A percentile compares a stretch with the other conserved stretches of the same genome.
Evolutionary conservation across 2,797 vertebrate species (phyloP).

Genomic region (Hylomyscus alleni): DNA sequence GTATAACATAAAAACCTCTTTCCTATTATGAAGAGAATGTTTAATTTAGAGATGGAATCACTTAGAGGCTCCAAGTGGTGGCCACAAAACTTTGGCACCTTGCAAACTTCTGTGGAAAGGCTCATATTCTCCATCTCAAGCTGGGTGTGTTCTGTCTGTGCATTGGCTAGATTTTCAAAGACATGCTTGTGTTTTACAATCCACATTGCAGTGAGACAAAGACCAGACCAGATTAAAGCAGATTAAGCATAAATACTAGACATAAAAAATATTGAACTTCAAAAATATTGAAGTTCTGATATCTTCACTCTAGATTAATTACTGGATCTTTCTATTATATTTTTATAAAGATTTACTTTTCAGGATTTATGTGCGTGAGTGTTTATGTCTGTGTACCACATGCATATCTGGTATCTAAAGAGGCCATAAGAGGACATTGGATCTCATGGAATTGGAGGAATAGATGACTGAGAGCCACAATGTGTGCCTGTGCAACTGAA

Average conservation of each 20-base stretch:
- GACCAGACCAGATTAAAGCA: not conserved
- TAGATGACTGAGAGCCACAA: not conserved
- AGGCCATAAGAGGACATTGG: not conserved
- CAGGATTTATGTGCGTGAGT: not conserved
- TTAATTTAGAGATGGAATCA: not conserved
- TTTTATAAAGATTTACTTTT: not conserved
- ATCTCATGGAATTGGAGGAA: too few relatives aligned
- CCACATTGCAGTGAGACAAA: not conserved
- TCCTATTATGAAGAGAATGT: not conserved
- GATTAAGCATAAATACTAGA: not conserved
- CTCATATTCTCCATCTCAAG: too few relatives aligned
- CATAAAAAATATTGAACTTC: not conserved
- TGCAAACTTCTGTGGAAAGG: not conserved
- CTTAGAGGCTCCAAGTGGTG: not conserved
- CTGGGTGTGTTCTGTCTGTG: not conserved
- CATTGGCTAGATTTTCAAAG: not conserved
- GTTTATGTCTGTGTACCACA: not conserved
- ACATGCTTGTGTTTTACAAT: not conserved
- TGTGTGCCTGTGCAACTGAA: not conserved
- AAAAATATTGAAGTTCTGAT: not conserved
- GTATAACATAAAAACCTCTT: not conserved
- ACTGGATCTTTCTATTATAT: not conserved
- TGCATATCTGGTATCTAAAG: not conserved
- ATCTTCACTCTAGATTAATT: not conserved
- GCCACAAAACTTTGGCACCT: accelerated